These are phyloP conservation scores for Anser brachyrhynchus DNA, from an alignment of 2,113 vertebrate genomes.

Conservation along the genomic window DNA sequence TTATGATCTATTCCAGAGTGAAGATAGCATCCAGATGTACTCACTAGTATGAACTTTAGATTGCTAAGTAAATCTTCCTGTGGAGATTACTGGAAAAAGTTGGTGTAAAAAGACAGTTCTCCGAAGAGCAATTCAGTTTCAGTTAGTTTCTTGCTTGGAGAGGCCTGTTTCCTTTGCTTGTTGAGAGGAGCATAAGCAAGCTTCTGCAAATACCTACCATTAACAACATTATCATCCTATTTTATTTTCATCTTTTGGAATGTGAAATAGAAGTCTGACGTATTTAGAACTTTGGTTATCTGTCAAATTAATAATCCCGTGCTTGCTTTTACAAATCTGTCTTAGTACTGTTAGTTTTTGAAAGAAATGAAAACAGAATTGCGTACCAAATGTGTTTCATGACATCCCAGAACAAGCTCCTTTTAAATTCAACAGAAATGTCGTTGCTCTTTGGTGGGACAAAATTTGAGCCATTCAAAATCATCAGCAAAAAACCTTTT, in stretches of 20 bases:
- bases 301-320: neutral
- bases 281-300: neutral
- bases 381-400: neutral
- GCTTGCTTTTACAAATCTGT: neutral
- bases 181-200: neutral
- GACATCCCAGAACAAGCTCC: neutral
- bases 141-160: neutral
- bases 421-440: neutral
- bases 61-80: neutral
- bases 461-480: neutral
- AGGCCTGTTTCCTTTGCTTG: fast-evolving
- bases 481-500: neutral
- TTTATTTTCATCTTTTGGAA: neutral
- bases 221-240: neutral
- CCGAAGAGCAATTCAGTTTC: neutral
- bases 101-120: neutral
- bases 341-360: neutral
- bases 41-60: neutral
- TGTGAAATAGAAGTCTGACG: neutral
- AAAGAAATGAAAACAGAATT: neutral
- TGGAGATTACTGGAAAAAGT: neutral
- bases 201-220: neutral
- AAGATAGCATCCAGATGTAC: neutral
- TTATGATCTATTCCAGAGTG: neutral
- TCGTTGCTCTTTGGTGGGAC: neutral